Evolutionary conservation across 2,888 invertebrate species (phyloP).

Genomic region (Drosophila pseudotalamancana): DNA sequence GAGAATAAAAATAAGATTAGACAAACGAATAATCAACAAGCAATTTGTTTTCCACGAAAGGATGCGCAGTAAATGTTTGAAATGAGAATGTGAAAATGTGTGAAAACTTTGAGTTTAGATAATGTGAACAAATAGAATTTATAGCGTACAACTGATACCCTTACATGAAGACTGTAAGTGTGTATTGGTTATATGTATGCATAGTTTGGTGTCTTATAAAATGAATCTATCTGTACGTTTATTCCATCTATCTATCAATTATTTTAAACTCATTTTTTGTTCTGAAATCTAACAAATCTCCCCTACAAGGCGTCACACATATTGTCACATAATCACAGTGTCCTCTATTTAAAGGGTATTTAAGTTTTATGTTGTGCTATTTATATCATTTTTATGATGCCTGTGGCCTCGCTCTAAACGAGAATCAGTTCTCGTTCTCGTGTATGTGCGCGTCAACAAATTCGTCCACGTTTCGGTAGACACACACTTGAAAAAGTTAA

Average conservation of each 20-base stretch:
- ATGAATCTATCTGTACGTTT: no score
- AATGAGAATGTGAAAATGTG: no score
- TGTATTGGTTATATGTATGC: no score
- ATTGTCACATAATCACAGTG: neutral
- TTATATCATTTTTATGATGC: constrained; percentile 18
- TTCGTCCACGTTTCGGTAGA: constrained; percentile 3
- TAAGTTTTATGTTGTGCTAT: constrained; percentile 19
- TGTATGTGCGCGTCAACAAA: constrained; percentile 8
- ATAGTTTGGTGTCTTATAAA: no score
- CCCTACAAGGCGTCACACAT: neutral
- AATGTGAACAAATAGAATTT: neutral
- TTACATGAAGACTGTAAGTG: no score
- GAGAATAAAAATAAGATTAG: constrained; percentile 41
- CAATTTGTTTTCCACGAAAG: constrained; percentile 19
- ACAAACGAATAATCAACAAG: neutral
- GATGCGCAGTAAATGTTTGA: constrained; percentile 21
- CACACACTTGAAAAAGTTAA: constrained; percentile 33
- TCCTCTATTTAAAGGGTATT: constrained; percentile 3
- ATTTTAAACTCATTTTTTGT: no score
- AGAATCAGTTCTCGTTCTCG: constrained; percentile 12
- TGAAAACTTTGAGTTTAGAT: neutral
- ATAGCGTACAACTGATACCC: neutral
- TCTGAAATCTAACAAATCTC: no score
- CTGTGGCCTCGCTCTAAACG: constrained; percentile 22
- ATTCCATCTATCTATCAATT: no score